These are phyloP conservation scores for Pimephales promelas DNA, from an alignment of 2,113 vertebrate species.

Conservation along the genomic window DNA sequence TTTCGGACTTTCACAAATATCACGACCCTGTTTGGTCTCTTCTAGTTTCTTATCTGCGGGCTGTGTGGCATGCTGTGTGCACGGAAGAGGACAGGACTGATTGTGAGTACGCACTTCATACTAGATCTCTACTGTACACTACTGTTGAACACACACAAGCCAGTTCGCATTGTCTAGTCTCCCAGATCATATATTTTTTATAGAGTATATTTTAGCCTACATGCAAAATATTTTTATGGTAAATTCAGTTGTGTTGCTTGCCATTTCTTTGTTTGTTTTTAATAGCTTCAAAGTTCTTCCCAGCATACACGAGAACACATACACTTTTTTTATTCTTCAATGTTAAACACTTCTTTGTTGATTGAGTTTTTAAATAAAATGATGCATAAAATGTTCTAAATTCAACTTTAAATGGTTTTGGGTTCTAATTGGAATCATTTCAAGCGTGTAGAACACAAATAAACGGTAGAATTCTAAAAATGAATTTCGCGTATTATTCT, in stretches of 20 bases:
- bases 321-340: background rate
- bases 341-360: too few species aligned
- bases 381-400: background rate
- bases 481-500: too few species aligned
- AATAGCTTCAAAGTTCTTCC: too few species aligned
- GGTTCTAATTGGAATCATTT: background rate
- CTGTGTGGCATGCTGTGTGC: conserved; percentile 94
- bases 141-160: background rate
- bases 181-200: too few species aligned
- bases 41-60: conserved; percentile 94
- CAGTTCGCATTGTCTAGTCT: background rate
- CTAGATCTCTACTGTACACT: background rate
- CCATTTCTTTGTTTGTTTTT: too few species aligned
- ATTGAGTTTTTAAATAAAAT: too few species aligned
- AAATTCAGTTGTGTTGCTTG: too few species aligned
- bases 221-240: too few species aligned
- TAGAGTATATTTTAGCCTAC: too few species aligned
- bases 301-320: background rate
- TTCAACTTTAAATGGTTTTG: background rate
- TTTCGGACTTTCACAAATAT: background rate
- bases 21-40: conserved; percentile 47
- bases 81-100: conserved; percentile 94
- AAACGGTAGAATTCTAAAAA: too few species aligned
- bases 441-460: background rate
- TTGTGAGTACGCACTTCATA: conserved; percentile 81